Evolutionary conservation across 1,140 invertebrate species (phyloP).

Genomic region (Eupeodes corollae): DNA sequence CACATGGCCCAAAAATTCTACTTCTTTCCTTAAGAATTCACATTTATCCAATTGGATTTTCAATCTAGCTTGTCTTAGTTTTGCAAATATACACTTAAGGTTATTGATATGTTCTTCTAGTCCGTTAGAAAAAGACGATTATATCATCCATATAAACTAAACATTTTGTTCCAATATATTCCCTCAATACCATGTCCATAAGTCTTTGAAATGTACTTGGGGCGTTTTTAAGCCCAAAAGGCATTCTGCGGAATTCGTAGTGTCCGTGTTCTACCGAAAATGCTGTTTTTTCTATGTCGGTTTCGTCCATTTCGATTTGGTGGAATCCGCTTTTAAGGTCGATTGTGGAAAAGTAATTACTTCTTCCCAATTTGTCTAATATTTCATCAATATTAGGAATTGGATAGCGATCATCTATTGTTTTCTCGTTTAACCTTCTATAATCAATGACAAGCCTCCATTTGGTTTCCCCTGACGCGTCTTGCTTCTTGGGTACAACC

Average conservation of each 20-base stretch:
- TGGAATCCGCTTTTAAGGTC: conserved; percentile 38
- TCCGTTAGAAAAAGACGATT: conserved; percentile 11
- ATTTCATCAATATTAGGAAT: conserved; percentile 39
- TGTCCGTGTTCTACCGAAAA: conserved; percentile 28
- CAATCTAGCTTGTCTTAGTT: background rate
- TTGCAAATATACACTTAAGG: background rate
- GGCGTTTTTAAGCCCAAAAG: too few relatives aligned
- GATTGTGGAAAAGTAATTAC: conserved; percentile 32
- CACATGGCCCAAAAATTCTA: too few relatives aligned
- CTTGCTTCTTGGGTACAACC: conserved; percentile 11
- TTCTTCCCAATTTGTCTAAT: conserved; percentile 28
- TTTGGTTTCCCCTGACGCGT: conserved; percentile 6
- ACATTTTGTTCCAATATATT: conserved; percentile 2
- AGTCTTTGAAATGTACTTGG: too few relatives aligned
- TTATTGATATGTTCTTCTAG: conserved; percentile 12
- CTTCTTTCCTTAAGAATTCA: conserved; percentile 6
- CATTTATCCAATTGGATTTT: conserved; percentile 10
- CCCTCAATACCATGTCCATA: conserved; percentile 17
- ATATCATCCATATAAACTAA: conserved; percentile 23
- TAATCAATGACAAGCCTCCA: too few relatives aligned
- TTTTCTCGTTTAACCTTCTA: conserved; percentile 32
- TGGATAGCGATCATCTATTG: conserved; percentile 36
- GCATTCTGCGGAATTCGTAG: conserved; percentile 32
- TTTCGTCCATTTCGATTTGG: conserved; percentile 35
- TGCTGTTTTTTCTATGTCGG: conserved; percentile 36